phyloP scores from a whole-genome alignment of 2,113 vertebrate genomes.

The Ovis aries region DNA sequence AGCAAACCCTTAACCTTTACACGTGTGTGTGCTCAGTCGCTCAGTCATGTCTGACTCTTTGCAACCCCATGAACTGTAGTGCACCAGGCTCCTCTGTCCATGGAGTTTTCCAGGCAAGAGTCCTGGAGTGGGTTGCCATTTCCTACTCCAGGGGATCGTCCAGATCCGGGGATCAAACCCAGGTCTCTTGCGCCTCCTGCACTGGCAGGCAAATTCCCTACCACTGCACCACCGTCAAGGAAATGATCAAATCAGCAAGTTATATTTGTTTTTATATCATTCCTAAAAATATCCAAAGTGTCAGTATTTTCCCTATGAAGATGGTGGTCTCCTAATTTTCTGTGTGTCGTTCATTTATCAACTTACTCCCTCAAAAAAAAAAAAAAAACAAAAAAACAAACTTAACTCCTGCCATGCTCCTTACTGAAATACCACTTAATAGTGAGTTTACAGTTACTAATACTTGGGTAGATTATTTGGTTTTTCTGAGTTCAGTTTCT shows the following conservation, averaged over 20 bases:
- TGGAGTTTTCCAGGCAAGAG: neutral
- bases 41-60: neutral
- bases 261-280: neutral
- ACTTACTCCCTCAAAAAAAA: neutral
- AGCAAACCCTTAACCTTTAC: neutral
- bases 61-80: neutral
- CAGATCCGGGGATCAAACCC: neutral
- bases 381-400: rapidly evolving
- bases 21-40: neutral
- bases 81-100: neutral
- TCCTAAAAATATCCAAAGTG: neutral
- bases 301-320: neutral
- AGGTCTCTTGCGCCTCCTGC: neutral
- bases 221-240: neutral
- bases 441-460: neutral
- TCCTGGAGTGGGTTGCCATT: neutral
- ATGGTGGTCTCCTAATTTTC: neutral
- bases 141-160: neutral
- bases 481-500: neutral
- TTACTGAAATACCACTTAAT: neutral
- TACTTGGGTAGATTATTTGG: neutral
- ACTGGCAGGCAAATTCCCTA: neutral
- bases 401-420: neutral
- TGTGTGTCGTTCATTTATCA: neutral
- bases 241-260: neutral